phyloP scores from a whole-genome alignment of 2,113 vertebrate genomes.

The Rhinoderma darwinii region DNA sequence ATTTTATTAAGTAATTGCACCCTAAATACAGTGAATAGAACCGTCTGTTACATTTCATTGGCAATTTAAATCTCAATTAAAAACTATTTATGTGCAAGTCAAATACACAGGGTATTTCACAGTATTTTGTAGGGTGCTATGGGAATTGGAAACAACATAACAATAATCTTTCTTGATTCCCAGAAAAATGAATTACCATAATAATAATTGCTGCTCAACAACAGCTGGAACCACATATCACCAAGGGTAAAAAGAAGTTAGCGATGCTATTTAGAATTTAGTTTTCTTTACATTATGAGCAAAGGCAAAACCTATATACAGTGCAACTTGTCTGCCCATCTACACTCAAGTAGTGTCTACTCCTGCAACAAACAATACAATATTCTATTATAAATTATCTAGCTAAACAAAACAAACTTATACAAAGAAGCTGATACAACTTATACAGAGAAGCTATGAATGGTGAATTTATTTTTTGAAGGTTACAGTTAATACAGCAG shows the following conservation, averaged over 20 bases:
- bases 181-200: slow-evolving; percentile 77
- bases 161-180: slow-evolving; percentile 77
- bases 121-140: slow-evolving; percentile 70
- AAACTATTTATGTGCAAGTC: slow-evolving; percentile 42
- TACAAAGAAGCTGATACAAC: too few relatives aligned
- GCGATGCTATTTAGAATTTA: slow-evolving; percentile 62
- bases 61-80: slow-evolving; percentile 54
- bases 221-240: slow-evolving; percentile 72
- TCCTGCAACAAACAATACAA: not conserved
- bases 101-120: slow-evolving; percentile 43
- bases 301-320: not conserved
- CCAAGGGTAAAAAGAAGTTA: slow-evolving; percentile 63
- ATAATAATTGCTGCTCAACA: slow-evolving; percentile 74
- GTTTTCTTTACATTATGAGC: not conserved
- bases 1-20: slow-evolving; percentile 7
- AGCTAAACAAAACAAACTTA: too few relatives aligned
- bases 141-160: slow-evolving; percentile 74
- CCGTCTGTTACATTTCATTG: slow-evolving; percentile 49
- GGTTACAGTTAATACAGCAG: too few relatives aligned
- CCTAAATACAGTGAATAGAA: slow-evolving; percentile 13
- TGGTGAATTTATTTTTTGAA: too few relatives aligned
- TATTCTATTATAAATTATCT: too few relatives aligned
- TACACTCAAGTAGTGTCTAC: not conserved
- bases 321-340: not conserved
- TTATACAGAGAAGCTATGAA: too few relatives aligned